phyloP scores from a whole-genome alignment of 2,888 invertebrate species.

The Hyposoter didymator region DNA sequence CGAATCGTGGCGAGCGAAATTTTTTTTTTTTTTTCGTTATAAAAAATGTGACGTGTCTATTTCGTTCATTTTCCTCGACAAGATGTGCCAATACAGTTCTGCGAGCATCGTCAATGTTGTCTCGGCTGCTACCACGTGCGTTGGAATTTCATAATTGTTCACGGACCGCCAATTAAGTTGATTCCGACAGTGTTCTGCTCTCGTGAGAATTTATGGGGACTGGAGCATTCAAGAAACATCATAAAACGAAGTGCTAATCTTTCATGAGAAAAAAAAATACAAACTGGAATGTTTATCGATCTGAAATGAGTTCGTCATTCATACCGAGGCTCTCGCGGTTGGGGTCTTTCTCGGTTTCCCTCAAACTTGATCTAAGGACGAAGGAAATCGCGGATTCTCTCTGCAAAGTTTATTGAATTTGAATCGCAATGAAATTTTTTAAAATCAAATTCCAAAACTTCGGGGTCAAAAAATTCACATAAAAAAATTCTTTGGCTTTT shows the following conservation, averaged over 20 bases:
- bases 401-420: neutral
- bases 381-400: neutral
- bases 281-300: neutral
- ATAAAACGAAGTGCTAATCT: slow-evolving; percentile 34
- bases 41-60: neutral
- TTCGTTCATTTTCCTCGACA: slow-evolving; percentile 25
- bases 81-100: slow-evolving; percentile 61
- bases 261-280: slow-evolving; percentile 10
- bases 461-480: neutral
- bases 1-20: neutral
- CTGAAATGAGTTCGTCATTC: neutral
- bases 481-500: neutral
- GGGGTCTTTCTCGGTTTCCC: neutral
- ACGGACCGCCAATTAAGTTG: slow-evolving; percentile 56
- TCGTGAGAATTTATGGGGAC: slow-evolving; percentile 22
- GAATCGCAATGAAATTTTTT: too few species aligned
- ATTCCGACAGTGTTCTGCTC: slow-evolving; percentile 39
- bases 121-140: slow-evolving; percentile 40
- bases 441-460: neutral
- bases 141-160: slow-evolving; percentile 66
- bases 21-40: neutral
- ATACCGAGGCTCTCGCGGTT: neutral
- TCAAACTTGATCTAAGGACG: neutral
- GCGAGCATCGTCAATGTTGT: slow-evolving; percentile 36
- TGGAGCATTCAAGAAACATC: slow-evolving; percentile 20